Evolutionary conservation across 2,797 vertebrate species (phyloP).

Genomic region (Protosalanx chinensis): DNA sequence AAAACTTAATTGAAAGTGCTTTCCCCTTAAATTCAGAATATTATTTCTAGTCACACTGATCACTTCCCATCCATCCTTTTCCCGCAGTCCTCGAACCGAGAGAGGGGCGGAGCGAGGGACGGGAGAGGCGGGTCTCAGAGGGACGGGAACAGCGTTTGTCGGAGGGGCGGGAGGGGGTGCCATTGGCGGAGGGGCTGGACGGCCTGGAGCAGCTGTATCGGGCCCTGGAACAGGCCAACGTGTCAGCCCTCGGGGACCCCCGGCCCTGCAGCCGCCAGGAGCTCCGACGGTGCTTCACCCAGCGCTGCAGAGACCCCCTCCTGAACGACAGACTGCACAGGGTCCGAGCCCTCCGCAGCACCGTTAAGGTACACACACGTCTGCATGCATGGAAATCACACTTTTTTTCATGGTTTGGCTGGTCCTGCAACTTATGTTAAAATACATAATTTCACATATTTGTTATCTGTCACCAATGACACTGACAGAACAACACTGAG

Average conservation of each 20-base stretch:
- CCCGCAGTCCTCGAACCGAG: background rate
- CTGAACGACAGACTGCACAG: conserved; percentile 87
- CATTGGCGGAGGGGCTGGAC: conserved; percentile 57
- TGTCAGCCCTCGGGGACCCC: conserved; percentile 81
- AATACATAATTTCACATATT: too few relatives aligned
- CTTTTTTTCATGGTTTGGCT: too few relatives aligned
- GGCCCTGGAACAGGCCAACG: conserved; percentile 78
- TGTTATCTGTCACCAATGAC: too few relatives aligned
- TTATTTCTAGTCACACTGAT: background rate
- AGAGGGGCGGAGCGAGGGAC: conserved; percentile 47
- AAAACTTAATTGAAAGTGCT: too few relatives aligned
- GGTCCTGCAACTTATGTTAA: too few relatives aligned
- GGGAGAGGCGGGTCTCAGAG: conserved; percentile 69
- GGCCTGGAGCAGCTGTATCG: conserved; percentile 84
- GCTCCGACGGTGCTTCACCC: conserved; percentile 78
- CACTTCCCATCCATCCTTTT: background rate
- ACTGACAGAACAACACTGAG: too few relatives aligned
- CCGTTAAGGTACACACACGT: conserved; percentile 78
- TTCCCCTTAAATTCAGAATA: too few relatives aligned
- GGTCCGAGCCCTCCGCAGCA: conserved; percentile 85
- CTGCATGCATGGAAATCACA: background rate
- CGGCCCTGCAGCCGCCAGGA: conserved; percentile 83
- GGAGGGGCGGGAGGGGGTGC: conserved; percentile 67
- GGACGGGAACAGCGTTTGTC: conserved; percentile 65
- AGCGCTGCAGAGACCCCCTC: conserved; percentile 79